phyloP scores from a whole-genome alignment of 2,888 invertebrate genomes.

The Drosophila melanosoma region DNA sequence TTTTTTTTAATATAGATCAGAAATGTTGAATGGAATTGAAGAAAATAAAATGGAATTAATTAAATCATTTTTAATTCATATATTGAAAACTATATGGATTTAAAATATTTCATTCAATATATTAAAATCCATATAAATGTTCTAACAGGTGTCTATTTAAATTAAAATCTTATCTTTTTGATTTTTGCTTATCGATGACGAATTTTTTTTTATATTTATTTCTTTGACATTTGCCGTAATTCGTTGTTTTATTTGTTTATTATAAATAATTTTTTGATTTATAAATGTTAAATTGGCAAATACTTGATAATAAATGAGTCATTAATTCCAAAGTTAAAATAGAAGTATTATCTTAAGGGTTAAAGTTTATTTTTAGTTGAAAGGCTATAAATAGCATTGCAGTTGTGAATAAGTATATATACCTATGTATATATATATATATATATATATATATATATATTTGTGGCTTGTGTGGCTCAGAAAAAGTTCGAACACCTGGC shows the following conservation, averaged over 20 bases:
- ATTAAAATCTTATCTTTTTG: neutral
- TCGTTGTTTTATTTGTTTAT: neutral
- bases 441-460: neutral
- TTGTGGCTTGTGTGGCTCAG: constrained; percentile 12
- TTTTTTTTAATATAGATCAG: neutral
- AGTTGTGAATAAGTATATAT: neutral
- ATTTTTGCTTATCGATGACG: neutral
- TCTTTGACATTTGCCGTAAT: neutral
- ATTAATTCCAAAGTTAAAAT: neutral
- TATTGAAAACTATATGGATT: neutral
- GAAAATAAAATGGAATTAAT: neutral
- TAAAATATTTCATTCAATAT: neutral
- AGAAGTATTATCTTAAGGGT: neutral
- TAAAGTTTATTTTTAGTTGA: constrained; percentile 10
- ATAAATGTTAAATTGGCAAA: neutral
- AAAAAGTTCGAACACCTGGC: constrained; percentile 75
- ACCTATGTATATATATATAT: neutral
- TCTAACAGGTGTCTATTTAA: no score
- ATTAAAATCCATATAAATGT: no score
- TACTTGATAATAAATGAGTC: neutral
- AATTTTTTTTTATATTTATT: neutral
- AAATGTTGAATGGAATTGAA: neutral
- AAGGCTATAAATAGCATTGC: constrained; percentile 1
- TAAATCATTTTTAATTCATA: neutral
- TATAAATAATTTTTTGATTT: neutral